Evolutionary conservation across 1,140 invertebrate species (phyloP).

Genomic region (Ctenoplectra terminalis): DNA sequence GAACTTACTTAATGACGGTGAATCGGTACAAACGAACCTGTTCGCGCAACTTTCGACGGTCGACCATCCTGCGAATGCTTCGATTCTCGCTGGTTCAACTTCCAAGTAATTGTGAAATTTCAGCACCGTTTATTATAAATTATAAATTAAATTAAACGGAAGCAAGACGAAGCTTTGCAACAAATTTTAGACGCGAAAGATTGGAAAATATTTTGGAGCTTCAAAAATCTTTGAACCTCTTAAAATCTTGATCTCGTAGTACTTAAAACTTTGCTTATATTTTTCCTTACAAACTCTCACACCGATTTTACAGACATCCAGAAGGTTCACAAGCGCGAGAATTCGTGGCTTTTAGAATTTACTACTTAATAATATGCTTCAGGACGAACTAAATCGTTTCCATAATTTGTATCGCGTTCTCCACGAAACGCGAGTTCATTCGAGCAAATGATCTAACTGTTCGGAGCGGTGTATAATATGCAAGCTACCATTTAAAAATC

Average conservation of each 20-base stretch:
- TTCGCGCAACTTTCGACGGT: slow-evolving; percentile 43
- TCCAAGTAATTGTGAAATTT: not conserved
- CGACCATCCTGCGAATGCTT: not conserved
- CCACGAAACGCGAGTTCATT: not conserved
- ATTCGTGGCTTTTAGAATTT: slow-evolving; percentile 16
- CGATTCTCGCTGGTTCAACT: not conserved
- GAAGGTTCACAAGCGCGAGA: not conserved
- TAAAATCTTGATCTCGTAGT: too few species aligned
- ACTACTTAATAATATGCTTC: not conserved
- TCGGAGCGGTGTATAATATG: not conserved
- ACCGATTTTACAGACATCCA: not conserved
- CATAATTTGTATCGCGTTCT: slow-evolving; percentile 14
- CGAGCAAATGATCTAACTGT: slow-evolving; percentile 13
- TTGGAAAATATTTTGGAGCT: too few species aligned
- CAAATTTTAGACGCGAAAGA: too few species aligned
- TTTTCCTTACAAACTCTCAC: too few species aligned
- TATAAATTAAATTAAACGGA: too few species aligned
- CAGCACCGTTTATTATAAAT: too few species aligned
- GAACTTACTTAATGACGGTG: slow-evolving; percentile 48
- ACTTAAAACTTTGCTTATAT: too few species aligned
- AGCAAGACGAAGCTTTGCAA: too few species aligned
- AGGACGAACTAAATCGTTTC: slow-evolving; percentile 8
- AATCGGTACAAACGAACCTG: slow-evolving; percentile 44
- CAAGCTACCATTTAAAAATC: slow-evolving; percentile 12
- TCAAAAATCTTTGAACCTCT: too few species aligned